Evolutionary conservation across 1,140 invertebrate species (phyloP).

Genomic region (Dendrolimus punctatus): DNA sequence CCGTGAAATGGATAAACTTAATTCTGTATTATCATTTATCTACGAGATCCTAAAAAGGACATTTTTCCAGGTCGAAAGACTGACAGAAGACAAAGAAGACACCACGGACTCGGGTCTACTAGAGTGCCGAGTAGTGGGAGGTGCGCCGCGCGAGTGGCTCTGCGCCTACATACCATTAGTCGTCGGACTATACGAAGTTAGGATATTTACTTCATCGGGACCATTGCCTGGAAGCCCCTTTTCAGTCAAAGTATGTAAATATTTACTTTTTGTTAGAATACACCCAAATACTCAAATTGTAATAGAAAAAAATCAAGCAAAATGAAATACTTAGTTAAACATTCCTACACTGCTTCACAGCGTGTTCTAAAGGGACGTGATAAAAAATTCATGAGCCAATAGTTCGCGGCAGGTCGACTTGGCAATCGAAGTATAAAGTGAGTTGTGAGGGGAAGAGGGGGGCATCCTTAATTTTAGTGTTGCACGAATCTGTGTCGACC

Average conservation of each 20-base stretch:
- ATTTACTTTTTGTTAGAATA: not conserved
- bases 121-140: slow-evolving; percentile 53
- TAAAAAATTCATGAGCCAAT: no score
- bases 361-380: no score
- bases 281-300: not conserved
- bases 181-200: slow-evolving; percentile 73
- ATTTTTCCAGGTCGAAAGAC: slow-evolving; percentile 53
- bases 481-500: no score
- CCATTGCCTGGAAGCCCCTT: slow-evolving; percentile 74
- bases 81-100: slow-evolving; percentile 58
- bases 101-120: slow-evolving; percentile 51
- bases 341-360: no score
- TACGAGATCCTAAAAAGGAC: no score
- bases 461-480: no score
- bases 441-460: no score
- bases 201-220: slow-evolving; percentile 71
- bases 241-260: slow-evolving; percentile 61
- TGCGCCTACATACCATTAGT: slow-evolving; percentile 74
- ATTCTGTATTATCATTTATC: no score
- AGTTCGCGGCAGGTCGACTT: no score
- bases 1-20: no score
- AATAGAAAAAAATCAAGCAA: not conserved
- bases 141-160: slow-evolving; percentile 68
- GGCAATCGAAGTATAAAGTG: no score
- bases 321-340: not conserved